Base-by-base conservation (phyloP, 2,888 invertebrate genomes). In the Meloe dianella region DNA sequence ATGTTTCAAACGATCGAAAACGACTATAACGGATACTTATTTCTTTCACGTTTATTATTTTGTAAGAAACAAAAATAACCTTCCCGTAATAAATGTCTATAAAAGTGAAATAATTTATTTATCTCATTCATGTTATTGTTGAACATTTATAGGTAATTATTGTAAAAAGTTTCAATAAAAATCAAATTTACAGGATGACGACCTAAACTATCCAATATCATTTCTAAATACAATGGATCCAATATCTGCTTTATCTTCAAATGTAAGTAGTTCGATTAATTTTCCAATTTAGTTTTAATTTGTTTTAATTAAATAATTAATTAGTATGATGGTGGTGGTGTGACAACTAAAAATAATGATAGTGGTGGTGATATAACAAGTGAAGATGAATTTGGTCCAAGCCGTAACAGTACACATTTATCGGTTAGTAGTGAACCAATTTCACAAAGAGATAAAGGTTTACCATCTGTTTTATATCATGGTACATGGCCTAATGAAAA, bases 401-500 rank as follows among this genome's bases (percentile, higher is more conserved):
- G 71, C 62, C 67, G 69, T 69, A 75, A 76, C 63, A 76, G 77
- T 65, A 77, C 80, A 6, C 80, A 82, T 62, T 75, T 82, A 73
- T 84, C 83, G 4, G 82, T 83, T 64, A 84, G 83, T 72, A 84
- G 83, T 66, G 84, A 84, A 71, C 82, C 83, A 14, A 63, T 66
- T 56, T 60, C 69, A 30, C 73, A 72, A 32, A 71, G 65, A 63
- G 73, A 61, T 60, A 70, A 81, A 70, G 81, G 79, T 71, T 71
- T 86, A 65, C 82, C 85, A 12, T 82, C 85, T 54, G 29, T 58
- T 20, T 82, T 87, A 65, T 87, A 87, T 76, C 88, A 88, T 74
- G 89, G 88, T n/a, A 87, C 88, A 14, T 89, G 89, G 89, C 88
- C 89, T 7, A 85, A 87, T 54, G 87, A 87, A 76, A 85, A 82